phyloP scores from a whole-genome alignment of 2,888 invertebrate species.

The Rotaria macrura region DNA sequence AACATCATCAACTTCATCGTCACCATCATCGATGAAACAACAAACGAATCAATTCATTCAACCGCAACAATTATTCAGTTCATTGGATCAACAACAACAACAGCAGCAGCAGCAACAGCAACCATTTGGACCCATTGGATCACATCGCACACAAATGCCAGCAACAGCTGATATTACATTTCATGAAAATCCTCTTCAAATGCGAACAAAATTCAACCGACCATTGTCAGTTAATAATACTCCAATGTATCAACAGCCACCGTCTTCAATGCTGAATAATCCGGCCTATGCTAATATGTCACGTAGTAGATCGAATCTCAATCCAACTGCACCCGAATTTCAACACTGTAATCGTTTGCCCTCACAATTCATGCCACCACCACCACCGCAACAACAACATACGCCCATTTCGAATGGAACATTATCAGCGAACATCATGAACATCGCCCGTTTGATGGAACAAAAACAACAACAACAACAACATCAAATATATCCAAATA shows the following conservation, averaged over 20 bases:
- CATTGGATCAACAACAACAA: background rate
- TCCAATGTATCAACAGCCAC: background rate
- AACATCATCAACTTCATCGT: background rate
- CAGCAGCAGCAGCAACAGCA: background rate
- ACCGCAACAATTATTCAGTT: background rate
- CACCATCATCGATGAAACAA: background rate
- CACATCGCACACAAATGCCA: background rate
- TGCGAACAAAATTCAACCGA: background rate
- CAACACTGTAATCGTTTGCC: background rate
- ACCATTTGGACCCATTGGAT: slow-evolving; percentile 12
- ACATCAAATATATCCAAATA: background rate
- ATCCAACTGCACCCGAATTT: slow-evolving; percentile 19
- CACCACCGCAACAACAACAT: background rate
- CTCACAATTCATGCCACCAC: background rate
- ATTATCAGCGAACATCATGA: background rate
- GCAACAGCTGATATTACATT: background rate
- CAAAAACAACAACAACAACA: background rate
- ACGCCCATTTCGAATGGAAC: background rate
- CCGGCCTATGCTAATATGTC: background rate
- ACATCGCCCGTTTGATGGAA: background rate
- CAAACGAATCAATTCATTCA: background rate
- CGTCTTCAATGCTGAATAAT: background rate
- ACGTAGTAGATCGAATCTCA: background rate
- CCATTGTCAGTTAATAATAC: slow-evolving; percentile 9
- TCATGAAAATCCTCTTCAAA: background rate